Evolutionary conservation across 2,797 vertebrate genomes (phyloP).

Genomic region (Mallotus villosus): DNA sequence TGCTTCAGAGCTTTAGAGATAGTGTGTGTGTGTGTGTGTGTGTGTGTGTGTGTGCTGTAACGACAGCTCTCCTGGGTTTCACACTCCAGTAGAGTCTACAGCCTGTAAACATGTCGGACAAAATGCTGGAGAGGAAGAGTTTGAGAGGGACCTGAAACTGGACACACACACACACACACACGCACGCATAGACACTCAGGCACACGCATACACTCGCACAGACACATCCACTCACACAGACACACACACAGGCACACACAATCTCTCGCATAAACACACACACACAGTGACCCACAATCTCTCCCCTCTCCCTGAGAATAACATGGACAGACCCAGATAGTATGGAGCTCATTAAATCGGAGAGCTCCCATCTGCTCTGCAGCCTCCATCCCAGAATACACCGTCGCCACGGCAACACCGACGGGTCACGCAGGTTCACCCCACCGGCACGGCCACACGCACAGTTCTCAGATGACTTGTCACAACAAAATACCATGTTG

Average conservation of each 20-base stretch:
- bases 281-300: not conserved
- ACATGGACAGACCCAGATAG: not conserved
- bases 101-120: conserved; percentile 31
- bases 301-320: not conserved
- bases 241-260: not conserved
- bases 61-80: conserved; percentile 32
- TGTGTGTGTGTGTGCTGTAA: conserved; percentile 22
- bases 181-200: not conserved
- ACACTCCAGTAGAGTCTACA: conserved; percentile 31
- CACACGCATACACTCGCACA: not conserved
- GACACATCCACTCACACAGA: not conserved
- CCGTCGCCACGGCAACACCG: no score
- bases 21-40: conserved; percentile 44
- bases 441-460: no score
- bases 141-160: no score
- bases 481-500: no score
- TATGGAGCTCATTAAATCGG: not conserved
- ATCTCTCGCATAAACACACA: no score
- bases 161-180: not conserved
- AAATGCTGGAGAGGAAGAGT: conserved; percentile 9
- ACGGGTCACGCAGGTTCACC: no score
- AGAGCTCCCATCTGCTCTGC: not conserved
- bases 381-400: not conserved
- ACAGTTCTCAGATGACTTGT: no score
- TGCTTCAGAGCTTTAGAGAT: conserved; percentile 3